These are phyloP conservation scores for Macaria liturata DNA, from an alignment of 2,888 invertebrate genomes.

Conservation along the genomic window DNA sequence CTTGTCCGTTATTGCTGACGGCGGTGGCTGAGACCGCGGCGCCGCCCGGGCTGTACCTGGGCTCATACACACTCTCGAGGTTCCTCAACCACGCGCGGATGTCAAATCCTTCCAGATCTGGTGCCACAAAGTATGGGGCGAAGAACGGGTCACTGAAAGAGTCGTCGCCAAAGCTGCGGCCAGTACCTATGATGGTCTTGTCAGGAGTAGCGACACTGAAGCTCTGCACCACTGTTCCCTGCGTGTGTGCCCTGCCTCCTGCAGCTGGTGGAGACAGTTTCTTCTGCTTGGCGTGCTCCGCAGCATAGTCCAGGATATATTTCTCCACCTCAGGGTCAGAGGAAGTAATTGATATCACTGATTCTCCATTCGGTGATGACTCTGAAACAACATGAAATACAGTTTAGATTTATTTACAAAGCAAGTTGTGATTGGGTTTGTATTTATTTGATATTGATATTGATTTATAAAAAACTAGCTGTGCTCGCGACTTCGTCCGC, in stretches of 20 bases:
- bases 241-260: conserved; percentile 18
- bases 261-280: background rate
- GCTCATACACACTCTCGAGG: conserved; percentile 52
- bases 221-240: conserved; percentile 37
- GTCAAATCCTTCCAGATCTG: conserved; percentile 48
- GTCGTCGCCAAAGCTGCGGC: conserved; percentile 49
- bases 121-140: conserved; percentile 51
- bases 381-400: conserved; percentile 36
- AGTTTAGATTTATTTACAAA: background rate
- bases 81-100: conserved; percentile 54
- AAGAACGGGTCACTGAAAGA: conserved; percentile 45
- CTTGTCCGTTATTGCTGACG: conserved; percentile 58
- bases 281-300: conserved; percentile 33
- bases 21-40: conserved; percentile 49
- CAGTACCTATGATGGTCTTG: conserved; percentile 46
- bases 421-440: too few species aligned
- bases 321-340: conserved; percentile 57
- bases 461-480: too few species aligned
- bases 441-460: too few species aligned
- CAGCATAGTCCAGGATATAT: conserved; percentile 42
- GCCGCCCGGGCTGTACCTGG: conserved; percentile 40
- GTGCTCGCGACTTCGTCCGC: too few species aligned
- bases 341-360: conserved; percentile 59
- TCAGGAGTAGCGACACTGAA: conserved; percentile 52
- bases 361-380: conserved; percentile 56